These are phyloP conservation scores for Dromiciops gliroides DNA, from an alignment of 2,113 vertebrate species.

Conservation along the genomic window DNA sequence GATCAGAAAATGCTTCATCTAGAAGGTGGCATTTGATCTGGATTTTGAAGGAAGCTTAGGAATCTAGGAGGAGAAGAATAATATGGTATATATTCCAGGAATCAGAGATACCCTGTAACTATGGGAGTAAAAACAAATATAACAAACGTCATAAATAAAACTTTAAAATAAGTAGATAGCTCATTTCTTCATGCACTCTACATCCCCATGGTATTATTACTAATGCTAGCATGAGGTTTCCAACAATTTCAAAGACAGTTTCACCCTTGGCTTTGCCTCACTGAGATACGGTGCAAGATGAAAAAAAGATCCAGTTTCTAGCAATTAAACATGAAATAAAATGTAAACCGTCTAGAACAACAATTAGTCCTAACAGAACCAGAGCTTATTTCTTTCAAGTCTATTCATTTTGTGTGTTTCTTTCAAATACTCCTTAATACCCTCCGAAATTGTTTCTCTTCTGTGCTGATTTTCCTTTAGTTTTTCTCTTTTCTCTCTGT, in stretches of 20 bases:
- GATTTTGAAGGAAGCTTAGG: background rate
- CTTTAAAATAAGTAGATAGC: background rate
- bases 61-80: background rate
- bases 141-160: background rate
- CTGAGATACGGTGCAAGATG: background rate
- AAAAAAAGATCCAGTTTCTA: background rate
- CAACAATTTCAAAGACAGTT: background rate
- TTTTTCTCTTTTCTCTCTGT: background rate
- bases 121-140: background rate
- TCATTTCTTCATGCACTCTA: background rate
- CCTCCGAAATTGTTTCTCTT: background rate
- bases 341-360: background rate
- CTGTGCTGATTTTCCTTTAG: conserved; percentile 2
- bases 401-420: background rate
- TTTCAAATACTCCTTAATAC: background rate
- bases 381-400: rapidly evolving
- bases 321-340: background rate
- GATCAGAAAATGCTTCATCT: background rate
- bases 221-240: background rate
- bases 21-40: background rate
- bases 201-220: background rate
- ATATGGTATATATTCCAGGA: background rate
- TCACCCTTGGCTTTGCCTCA: background rate
- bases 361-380: background rate
- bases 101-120: background rate